Percentiles rank a stretch among this genome's conserved stretches.
Conservation (phyloP, 2,113 vertebrate species). For the Sorex araneus region DNA sequence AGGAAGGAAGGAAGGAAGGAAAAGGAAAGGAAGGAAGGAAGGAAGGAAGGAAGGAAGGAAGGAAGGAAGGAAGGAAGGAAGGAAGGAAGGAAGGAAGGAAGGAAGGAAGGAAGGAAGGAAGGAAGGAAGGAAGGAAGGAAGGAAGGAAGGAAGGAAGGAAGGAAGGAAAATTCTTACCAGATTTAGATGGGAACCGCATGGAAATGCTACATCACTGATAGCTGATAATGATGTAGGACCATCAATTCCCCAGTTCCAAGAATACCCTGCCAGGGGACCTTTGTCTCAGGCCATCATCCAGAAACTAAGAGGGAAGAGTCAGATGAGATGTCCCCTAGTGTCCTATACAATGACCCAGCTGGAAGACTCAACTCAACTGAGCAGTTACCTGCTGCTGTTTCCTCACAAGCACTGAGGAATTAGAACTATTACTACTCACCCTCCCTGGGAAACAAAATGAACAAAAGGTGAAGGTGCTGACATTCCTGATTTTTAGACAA, state of each 20-base stretch:
- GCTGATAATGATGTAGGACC: conserved; percentile 5
- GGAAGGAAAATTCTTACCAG: not conserved
- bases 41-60: too few species aligned
- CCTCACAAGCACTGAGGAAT: conserved; percentile 61
- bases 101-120: too few species aligned
- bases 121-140: too few species aligned
- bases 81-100: too few species aligned
- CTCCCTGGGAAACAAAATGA: conserved; percentile 57
- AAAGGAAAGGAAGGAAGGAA: too few species aligned
- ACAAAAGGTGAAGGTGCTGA: conserved; percentile 68
- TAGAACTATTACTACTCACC: conserved; percentile 24
- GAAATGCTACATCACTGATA: not conserved
- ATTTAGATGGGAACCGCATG: not conserved
- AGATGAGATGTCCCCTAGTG: conserved; percentile 52
- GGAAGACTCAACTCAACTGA: not conserved
- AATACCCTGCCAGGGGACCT: conserved; percentile 12
- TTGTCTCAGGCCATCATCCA: conserved; percentile 25
- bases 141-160: too few species aligned
- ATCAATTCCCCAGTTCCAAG: conserved; percentile 32
- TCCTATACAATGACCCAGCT: not conserved
- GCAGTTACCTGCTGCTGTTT: conserved; percentile 4
- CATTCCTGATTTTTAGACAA: conserved; percentile 74
- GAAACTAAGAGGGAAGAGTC: conserved; percentile 38
- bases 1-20: too few species aligned
- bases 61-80: too few species aligned